phyloP scores from a whole-genome alignment of 2,113 vertebrate genomes.

The Tragelaphus imberbis region DNA sequence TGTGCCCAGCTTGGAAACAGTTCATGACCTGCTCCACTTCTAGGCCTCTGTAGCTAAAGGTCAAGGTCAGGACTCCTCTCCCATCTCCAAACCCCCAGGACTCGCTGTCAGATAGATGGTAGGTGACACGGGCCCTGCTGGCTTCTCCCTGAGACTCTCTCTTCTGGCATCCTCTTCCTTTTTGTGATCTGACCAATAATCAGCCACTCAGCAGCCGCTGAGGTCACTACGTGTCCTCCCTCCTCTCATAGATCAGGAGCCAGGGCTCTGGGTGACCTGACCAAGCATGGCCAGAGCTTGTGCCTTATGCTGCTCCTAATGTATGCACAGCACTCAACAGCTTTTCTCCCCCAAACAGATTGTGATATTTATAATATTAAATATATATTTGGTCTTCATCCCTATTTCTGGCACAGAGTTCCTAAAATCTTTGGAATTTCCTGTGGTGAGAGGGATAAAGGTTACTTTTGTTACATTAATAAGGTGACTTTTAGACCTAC shows the following conservation, averaged over 20 bases:
- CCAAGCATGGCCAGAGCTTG: neutral
- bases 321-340: neutral
- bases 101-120: neutral
- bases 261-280: too few relatives aligned
- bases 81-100: too few relatives aligned
- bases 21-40: neutral
- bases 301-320: neutral
- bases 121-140: neutral
- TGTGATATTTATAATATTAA: neutral
- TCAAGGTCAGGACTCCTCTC: neutral
- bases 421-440: neutral
- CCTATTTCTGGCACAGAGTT: neutral
- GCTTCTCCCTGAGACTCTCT: neutral
- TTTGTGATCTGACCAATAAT: neutral
- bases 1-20: neutral
- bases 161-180: neutral
- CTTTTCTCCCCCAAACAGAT: neutral
- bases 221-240: neutral
- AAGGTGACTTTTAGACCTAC: neutral
- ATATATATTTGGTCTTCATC: neutral
- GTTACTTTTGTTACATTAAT: neutral
- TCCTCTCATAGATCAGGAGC: neutral
- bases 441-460: neutral
- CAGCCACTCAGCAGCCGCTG: neutral
- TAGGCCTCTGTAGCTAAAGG: neutral